These are phyloP conservation scores for Conus ventricosus DNA, from an alignment of 1,140 invertebrate species.

Conservation along the genomic window DNA sequence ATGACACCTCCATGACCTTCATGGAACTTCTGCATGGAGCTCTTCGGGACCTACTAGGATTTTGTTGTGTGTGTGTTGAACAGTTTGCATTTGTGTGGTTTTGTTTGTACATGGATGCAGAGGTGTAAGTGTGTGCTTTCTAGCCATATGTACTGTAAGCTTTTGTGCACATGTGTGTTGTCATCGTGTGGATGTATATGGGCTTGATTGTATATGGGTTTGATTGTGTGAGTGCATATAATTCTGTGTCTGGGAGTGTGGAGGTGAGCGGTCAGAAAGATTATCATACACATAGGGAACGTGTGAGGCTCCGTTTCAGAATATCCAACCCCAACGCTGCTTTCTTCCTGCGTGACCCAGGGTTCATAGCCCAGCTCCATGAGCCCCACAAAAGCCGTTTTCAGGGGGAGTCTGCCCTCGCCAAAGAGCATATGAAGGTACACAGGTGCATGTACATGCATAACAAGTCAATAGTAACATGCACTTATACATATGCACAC, in stretches of 20 bases:
- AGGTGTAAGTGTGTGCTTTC: too few relatives aligned
- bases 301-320: slow-evolving; percentile 47
- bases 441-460: background rate
- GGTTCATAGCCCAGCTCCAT: slow-evolving; percentile 60
- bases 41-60: slow-evolving; percentile 52
- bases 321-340: slow-evolving; percentile 67
- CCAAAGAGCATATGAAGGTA: slow-evolving; percentile 65
- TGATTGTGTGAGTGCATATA: too few relatives aligned
- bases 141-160: too few relatives aligned
- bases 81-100: background rate
- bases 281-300: too few relatives aligned
- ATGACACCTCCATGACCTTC: slow-evolving; percentile 70
- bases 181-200: too few relatives aligned
- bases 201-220: too few relatives aligned
- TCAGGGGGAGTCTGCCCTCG: slow-evolving; percentile 57
- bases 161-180: too few relatives aligned
- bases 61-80: background rate
- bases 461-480: background rate
- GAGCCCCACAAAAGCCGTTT: slow-evolving; percentile 58
- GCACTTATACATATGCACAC: background rate
- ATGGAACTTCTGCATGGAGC: slow-evolving; percentile 74
- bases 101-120: background rate
- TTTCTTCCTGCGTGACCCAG: slow-evolving; percentile 66
- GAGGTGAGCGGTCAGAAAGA: too few relatives aligned
- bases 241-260: too few relatives aligned